A percentile compares a stretch with the other conserved stretches of the same genome.
phyloP scores from a whole-genome alignment of 2,113 vertebrate species.

The Rhea americana region DNA sequence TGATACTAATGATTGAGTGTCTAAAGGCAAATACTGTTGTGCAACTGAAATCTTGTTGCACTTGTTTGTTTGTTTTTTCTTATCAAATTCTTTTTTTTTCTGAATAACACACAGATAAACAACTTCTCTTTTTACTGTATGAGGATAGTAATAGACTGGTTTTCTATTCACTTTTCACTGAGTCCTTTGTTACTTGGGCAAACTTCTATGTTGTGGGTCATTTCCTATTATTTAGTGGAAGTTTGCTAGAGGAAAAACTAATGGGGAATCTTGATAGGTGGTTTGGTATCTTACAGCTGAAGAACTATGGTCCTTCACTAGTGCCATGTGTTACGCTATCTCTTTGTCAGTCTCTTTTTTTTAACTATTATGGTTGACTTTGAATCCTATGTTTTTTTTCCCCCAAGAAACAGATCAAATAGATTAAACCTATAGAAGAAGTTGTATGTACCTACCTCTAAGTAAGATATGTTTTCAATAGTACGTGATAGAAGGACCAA shows the following conservation, averaged over 20 bases:
- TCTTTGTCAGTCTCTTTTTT: neutral
- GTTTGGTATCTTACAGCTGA: neutral
- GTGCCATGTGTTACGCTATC: neutral
- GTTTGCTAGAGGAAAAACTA: neutral
- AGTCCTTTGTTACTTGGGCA: neutral
- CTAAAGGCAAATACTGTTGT: neutral
- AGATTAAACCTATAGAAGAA: neutral
- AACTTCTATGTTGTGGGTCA: neutral
- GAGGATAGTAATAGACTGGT: neutral
- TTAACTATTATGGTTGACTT: neutral
- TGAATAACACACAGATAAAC: neutral
- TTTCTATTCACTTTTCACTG: neutral
- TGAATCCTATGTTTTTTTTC: neutral
- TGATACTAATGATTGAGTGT: neutral
- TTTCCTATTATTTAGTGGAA: neutral
- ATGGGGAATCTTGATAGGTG: too few species aligned
- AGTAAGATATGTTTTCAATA: neutral
- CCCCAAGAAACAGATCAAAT: fast-evolving
- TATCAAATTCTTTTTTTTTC: neutral
- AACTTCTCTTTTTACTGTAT: neutral
- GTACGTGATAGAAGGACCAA: neutral
- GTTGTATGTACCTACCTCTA: neutral
- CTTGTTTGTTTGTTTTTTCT: neutral
- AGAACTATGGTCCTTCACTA: neutral
- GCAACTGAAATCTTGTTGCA: neutral